A percentile compares a stretch with the other conserved stretches of the same genome.
Evolutionary conservation across 2,797 vertebrate species (phyloP).

Genomic region (Cyprinella venusta): DNA sequence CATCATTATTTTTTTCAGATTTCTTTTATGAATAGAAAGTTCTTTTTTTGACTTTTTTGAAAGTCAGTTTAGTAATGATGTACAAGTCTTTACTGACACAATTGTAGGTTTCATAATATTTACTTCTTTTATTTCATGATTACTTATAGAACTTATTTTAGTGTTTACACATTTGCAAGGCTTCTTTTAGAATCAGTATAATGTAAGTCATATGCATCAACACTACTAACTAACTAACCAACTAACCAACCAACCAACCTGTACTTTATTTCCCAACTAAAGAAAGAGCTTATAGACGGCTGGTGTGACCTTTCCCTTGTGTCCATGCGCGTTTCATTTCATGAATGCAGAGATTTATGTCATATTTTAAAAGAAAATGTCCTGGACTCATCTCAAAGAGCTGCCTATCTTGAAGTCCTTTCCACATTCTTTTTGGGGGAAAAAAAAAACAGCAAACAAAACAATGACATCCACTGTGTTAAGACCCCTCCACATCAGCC

Average conservation of each 20-base stretch:
- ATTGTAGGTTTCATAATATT: too few species aligned
- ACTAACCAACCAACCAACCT: background rate
- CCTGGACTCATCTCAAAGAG: constrained; percentile 16
- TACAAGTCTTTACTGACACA: too few species aligned
- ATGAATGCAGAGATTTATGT: background rate
- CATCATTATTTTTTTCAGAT: background rate
- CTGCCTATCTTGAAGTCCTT: background rate
- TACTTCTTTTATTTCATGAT: background rate
- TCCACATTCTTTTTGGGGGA: background rate
- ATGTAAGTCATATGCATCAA: background rate
- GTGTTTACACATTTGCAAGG: background rate
- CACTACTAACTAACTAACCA: background rate
- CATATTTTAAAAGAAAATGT: constrained; percentile 7
- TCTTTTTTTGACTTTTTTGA: too few species aligned
- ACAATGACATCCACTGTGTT: constrained; percentile 25
- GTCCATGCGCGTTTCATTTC: background rate
- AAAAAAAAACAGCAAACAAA: background rate
- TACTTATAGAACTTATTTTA: background rate
- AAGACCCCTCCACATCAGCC: background rate
- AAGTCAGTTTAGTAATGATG: too few species aligned
- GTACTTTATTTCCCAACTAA: too few species aligned
- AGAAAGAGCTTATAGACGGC: background rate
- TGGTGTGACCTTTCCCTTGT: background rate
- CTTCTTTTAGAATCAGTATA: background rate
- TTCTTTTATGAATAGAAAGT: background rate